Evolutionary conservation across 2,113 vertebrate species (phyloP), one percentile per base, ranked within the genome.

Genomic region (Ptilorrhoa leucosticta): DNA sequence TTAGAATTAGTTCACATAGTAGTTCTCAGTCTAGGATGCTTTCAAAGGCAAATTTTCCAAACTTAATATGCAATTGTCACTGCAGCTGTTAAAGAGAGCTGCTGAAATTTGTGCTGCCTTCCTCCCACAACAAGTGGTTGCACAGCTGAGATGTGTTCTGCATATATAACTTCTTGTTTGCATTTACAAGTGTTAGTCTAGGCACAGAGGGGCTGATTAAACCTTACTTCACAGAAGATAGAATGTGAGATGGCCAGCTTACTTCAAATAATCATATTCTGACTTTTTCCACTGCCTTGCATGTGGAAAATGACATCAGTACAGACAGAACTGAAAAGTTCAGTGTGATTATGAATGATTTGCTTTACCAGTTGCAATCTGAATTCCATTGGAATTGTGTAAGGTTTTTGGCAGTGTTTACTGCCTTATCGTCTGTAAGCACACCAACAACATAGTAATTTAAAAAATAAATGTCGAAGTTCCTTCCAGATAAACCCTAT

Each of bases 301-400:
- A 8, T 51, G 15, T 68, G 7, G 63, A 78, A 92, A 77, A 75
- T 47, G 15, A 23, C 48, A 40, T 76, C 47, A 83, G 15, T 42
- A 35, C 33, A 14, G 44, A 76, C 22, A 75, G 19, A 10, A 48
- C n/a, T 56, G 58, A 21, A 58, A 45, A 2, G 6, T 33, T 48
- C 37, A 42, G 8, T 45, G 45, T 63, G 66, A 65, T 69, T 86
- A 44, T 6, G 1, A 51, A 50, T 81, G 3, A 37, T 90, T 69
- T 94, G 56, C 42, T 91, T 82, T 92, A 83, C 47, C 8, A 10
- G 50, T 81, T 77, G 35, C 54, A 80, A 76, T 66, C 58, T 82
- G 71, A 89, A 95, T 96, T 94, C 93, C 95, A 87, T 1, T 77
- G 35, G 23, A 69, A 86, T 63, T 95, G 50, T 60, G 79, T 93